These are phyloP conservation scores for Myotis myotis DNA, from an alignment of 2,797 vertebrate genomes.

Conservation along the genomic window DNA sequence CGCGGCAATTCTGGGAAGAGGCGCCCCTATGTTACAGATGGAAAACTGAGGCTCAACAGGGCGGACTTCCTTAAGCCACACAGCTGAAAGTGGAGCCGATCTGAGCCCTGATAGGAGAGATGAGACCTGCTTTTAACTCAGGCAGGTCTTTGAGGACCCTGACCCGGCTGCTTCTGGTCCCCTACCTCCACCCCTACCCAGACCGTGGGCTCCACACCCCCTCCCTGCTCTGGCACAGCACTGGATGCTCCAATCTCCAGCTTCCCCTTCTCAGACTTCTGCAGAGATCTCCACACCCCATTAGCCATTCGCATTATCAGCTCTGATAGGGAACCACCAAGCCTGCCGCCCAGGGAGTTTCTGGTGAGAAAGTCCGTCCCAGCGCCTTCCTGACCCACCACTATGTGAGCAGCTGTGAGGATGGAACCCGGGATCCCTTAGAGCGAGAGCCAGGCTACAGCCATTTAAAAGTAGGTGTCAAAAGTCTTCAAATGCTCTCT, in stretches of 20 bases:
- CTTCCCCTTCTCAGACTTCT: not conserved
- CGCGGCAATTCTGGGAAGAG: not conserved
- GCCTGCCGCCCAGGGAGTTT: not conserved
- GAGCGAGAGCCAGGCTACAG: not conserved
- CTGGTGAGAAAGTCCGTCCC: constrained; percentile 21
- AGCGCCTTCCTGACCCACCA: not conserved
- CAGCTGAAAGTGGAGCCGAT: not conserved
- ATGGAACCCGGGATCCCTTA: not conserved
- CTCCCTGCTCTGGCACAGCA: not conserved
- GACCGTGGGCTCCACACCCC: accelerated
- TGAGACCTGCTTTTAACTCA: not conserved
- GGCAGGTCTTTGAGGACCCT: not conserved
- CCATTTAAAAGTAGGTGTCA: not conserved
- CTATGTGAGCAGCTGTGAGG: not conserved
- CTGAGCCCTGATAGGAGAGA: not conserved
- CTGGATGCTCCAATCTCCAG: not conserved
- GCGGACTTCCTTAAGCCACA: not conserved
- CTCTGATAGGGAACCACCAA: not conserved
- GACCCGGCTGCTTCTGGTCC: not conserved
- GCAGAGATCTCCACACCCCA: not conserved
- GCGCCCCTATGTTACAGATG: not conserved
- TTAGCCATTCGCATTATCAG: not conserved
- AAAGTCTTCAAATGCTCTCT: not conserved
- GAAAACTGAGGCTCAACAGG: not conserved
- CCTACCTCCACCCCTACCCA: accelerated